Conservation (phyloP, 2,113 vertebrate species). For the Deroptyus accipitrinus region DNA sequence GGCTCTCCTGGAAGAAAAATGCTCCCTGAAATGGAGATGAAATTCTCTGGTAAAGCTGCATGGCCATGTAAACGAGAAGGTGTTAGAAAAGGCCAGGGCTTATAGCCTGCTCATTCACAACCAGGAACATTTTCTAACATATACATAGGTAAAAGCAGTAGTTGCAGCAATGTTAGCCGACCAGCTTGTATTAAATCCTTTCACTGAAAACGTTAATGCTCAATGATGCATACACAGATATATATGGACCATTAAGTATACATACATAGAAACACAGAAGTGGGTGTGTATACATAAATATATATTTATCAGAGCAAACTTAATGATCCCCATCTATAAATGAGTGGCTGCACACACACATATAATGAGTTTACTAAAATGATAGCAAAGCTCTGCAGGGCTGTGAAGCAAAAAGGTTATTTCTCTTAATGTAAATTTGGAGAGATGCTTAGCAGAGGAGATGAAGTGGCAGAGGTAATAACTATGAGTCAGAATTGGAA, state of each 20-base stretch:
- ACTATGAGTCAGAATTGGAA: not conserved
- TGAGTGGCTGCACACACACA: not conserved
- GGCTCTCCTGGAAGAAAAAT: not conserved
- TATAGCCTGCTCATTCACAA: not conserved
- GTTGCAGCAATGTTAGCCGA: not conserved
- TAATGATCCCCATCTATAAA: constrained; percentile 29
- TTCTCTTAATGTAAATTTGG: not conserved
- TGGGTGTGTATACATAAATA: constrained; percentile 14
- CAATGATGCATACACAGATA: not conserved
- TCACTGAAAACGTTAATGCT: not conserved
- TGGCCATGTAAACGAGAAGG: not conserved
- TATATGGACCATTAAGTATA: constrained; percentile 9
- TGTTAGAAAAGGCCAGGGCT: not conserved
- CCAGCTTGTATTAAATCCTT: not conserved
- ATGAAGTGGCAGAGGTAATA: not conserved
- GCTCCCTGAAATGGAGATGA: not conserved
- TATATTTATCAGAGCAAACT: constrained; percentile 6
- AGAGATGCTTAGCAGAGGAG: not conserved
- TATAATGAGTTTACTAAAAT: not conserved
- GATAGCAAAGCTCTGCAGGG: not conserved
- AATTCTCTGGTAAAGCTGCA: not conserved
- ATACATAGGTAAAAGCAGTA: not conserved
- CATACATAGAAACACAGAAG: not conserved
- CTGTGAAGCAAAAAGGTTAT: constrained; percentile 3
- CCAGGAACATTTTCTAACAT: not conserved